Evolutionary conservation across 2,113 vertebrate genomes (phyloP).

Genomic region (Tautogolabrus adspersus): DNA sequence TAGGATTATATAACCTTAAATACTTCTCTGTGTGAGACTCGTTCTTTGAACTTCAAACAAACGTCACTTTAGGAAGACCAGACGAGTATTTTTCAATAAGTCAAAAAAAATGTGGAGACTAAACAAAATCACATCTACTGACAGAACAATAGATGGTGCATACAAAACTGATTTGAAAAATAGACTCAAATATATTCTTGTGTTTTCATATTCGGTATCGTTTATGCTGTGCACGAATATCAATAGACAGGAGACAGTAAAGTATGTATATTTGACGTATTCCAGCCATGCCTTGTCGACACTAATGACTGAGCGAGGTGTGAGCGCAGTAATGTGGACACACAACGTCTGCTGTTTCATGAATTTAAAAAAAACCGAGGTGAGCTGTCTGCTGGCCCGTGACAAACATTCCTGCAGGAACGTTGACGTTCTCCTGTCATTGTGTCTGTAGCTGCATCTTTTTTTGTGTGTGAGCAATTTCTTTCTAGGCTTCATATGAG

Average conservation of each 20-base stretch:
- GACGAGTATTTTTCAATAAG: no score
- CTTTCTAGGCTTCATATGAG: conserved; percentile 17
- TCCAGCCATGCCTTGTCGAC: neutral
- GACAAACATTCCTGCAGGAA: conserved; percentile 41
- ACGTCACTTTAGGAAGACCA: no score
- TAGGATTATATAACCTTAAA: no score
- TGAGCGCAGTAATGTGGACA: conserved; percentile 32
- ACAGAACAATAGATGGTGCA: neutral
- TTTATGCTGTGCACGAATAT: conserved; percentile 9
- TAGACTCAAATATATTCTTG: no score
- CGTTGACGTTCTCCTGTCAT: neutral
- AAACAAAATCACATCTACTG: no score
- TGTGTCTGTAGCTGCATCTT: conserved; percentile 20
- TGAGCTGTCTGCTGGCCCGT: conserved; percentile 29
- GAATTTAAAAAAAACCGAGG: conserved; percentile 45
- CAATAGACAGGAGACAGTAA: neutral
- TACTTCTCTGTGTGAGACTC: no score
- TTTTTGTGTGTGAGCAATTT: conserved; percentile 15
- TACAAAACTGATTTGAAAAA: neutral
- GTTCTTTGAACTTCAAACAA: no score
- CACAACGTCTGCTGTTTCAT: conserved; percentile 42
- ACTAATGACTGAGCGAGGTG: conserved; percentile 37
- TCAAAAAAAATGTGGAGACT: no score
- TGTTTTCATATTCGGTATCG: neutral
- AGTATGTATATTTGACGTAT: conserved; percentile 9